Evolutionary conservation across 92 coral and sea anemone genomes (phyloP), one percentile per base, ranked within the genome.

Genomic region (Epizoanthus illoricatus): DNA sequence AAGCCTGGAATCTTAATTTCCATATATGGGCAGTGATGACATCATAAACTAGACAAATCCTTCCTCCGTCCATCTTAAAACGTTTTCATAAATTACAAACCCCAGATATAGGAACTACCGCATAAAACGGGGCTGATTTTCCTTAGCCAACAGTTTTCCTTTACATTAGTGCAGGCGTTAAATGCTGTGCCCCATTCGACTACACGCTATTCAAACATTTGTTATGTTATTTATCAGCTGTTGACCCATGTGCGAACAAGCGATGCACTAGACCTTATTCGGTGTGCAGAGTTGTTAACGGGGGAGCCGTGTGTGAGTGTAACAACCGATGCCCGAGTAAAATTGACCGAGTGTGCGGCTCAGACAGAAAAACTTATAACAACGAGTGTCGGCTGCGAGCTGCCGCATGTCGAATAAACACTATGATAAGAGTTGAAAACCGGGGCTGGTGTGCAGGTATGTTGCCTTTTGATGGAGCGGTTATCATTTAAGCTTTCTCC

Each of bases 361-460:
- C 85, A 10, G 85, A 85, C 36, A 80, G 85, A n/a, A 59, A 11
- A 9, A 23, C 83, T 17, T 85, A 80, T 57, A 18, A 69, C 45
- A 85, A 85, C 81, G 88, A 85, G 59, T 85, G 88, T 43, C 36
- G 24, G 49, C 54, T 85, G 84, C 45, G 33, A 36, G 36, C 33
- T 15, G 80, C 80, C 4, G 83, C 88, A 2, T 85, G 88, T 47
- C 57, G 52, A 20, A 41, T 61, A 33, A 85, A 80, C 7, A 59
- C 23, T 40, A 41, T 54, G 67, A 85, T 85, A 42, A 24, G 52
- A 7, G 80, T 81, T 20, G 81, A 45, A 11, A n/a, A 60, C 40
- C 66, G 65, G 2, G 90, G 90, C 71, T 69, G 64, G 18, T 87
- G 86, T 52, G 19, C 7, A 68, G 64, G 90, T 87, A 81, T 57